Conservation (phyloP, 2,888 invertebrate genomes). For the Neoitamus cyanurus region DNA sequence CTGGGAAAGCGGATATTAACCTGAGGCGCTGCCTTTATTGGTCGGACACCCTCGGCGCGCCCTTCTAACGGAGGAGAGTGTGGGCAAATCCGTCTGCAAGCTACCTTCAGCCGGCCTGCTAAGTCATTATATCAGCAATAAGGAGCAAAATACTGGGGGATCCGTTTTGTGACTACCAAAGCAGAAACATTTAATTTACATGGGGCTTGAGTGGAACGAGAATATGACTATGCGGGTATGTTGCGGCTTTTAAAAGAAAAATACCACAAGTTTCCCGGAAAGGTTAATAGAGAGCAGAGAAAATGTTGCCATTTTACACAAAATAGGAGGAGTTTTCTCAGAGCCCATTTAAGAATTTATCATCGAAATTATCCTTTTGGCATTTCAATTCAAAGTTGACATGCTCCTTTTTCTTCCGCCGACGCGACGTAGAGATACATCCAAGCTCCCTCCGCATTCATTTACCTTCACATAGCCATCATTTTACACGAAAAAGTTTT, state of each 20-base stretch:
- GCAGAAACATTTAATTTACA: constrained; percentile 51
- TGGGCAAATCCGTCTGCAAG: neutral
- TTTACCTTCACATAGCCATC: neutral
- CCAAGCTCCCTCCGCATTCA: neutral
- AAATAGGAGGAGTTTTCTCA: constrained; percentile 8
- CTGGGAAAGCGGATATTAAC: neutral
- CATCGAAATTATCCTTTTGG: constrained; percentile 52
- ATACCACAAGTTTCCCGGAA: constrained; percentile 16
- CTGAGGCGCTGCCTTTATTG: constrained; percentile 10
- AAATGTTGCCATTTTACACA: constrained; percentile 2
- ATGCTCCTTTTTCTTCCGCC: constrained; percentile 41
- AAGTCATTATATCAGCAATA: constrained; percentile 39
- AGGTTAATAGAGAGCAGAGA: constrained; percentile 31
- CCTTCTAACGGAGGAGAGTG: neutral
- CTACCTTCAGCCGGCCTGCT: neutral
- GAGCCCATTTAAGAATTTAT: constrained; percentile 46
- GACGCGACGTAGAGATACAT: neutral
- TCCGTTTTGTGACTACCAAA: constrained; percentile 46
- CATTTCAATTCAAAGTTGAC: constrained; percentile 52
- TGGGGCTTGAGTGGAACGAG: constrained; percentile 9
- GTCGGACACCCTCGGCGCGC: neutral
- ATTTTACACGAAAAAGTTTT: constrained; percentile 30
- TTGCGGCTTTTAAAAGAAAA: constrained; percentile 25
- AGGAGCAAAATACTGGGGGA: constrained; percentile 25
- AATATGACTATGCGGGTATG: neutral